Percentiles rank a stretch among this genome's conserved stretches.
phyloP scores from a whole-genome alignment of 1,140 invertebrate genomes.

The Brachionus manjavacas region DNA sequence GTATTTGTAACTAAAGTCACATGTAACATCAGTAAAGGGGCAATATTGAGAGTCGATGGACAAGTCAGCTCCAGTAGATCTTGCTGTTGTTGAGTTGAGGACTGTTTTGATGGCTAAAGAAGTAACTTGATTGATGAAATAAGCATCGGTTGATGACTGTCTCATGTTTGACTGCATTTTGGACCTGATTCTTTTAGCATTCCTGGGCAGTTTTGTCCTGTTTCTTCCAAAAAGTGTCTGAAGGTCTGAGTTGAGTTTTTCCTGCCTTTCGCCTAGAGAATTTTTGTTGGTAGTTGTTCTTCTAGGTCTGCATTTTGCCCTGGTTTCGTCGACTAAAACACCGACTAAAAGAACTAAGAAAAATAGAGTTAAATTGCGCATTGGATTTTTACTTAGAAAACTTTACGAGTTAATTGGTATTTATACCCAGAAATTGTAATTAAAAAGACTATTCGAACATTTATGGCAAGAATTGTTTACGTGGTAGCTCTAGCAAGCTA shows the following conservation, averaged over 20 bases:
- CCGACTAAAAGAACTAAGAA: background rate
- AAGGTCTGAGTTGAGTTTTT: background rate
- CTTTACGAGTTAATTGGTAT: background rate
- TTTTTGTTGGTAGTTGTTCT: background rate
- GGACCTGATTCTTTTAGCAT: background rate
- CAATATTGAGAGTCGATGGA: background rate
- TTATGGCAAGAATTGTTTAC: background rate
- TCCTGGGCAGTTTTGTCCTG: background rate
- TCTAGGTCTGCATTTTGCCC: background rate
- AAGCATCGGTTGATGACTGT: background rate
- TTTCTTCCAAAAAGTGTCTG: background rate
- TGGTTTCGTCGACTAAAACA: background rate
- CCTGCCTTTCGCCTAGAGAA: background rate
- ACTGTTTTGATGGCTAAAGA: background rate
- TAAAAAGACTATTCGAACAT: background rate
- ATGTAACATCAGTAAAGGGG: background rate
- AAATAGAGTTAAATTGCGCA: background rate
- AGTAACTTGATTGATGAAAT: background rate
- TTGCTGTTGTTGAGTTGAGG: background rate
- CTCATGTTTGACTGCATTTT: conserved; percentile 1
- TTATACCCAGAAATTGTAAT: background rate
- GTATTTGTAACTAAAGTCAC: conserved; percentile 56
- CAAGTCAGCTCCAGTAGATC: background rate
- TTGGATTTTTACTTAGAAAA: background rate
- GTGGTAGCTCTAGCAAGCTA: background rate